These are phyloP conservation scores for Tragelaphus imberbis DNA, from an alignment of 2,113 vertebrate genomes.

Conservation along the genomic window DNA sequence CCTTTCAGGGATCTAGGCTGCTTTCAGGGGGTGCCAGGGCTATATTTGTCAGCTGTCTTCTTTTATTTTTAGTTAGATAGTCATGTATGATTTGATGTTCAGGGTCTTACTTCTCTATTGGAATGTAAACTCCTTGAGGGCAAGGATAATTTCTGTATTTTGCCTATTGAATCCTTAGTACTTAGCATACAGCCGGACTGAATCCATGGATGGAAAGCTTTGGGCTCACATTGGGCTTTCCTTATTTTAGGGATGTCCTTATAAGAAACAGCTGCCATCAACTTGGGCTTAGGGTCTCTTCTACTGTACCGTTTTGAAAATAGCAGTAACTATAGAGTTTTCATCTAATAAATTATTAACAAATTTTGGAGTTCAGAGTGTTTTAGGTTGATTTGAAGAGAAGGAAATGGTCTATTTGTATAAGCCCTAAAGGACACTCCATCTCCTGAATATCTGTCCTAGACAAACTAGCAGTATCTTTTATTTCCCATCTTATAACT, in stretches of 20 bases:
- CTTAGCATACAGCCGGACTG: not conserved
- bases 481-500: not conserved
- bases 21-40: not conserved
- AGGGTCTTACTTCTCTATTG: not conserved
- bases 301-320: not conserved
- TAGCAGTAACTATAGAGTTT: not conserved
- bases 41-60: not conserved
- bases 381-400: not conserved
- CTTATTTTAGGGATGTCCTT: not conserved
- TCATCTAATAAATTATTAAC: not conserved
- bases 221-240: not conserved
- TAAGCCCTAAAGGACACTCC: not conserved
- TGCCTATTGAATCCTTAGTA: not conserved
- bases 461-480: not conserved
- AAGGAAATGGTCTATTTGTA: not conserved
- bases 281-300: not conserved
- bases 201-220: not conserved
- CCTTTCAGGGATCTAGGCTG: not conserved
- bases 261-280: not conserved
- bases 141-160: not conserved
- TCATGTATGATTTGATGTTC: not conserved
- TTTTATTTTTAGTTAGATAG: conserved; percentile 2
- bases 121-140: not conserved
- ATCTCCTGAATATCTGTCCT: not conserved
- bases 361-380: not conserved